Percentiles rank a stretch among this genome's conserved stretches.
Conservation (phyloP, 2,113 vertebrate species). For the Hyaena hyaena region DNA sequence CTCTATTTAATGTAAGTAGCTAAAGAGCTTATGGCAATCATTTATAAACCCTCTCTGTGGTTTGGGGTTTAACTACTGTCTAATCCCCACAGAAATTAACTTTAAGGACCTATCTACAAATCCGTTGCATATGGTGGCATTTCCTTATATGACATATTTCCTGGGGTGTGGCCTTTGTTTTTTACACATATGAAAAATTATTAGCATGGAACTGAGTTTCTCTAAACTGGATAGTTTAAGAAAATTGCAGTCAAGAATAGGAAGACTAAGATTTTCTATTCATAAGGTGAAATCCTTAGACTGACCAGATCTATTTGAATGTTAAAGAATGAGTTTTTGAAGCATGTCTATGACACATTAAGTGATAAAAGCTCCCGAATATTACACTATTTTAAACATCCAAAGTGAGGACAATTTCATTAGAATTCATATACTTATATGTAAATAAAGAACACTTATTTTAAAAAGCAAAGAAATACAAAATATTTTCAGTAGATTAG, state of each 20-base stretch:
- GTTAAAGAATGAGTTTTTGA: not conserved
- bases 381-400: not conserved
- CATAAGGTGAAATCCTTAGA: not conserved
- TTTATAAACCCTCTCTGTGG: conserved; percentile 44
- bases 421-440: not conserved
- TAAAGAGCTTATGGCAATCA: conserved; percentile 50
- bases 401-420: not conserved
- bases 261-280: not conserved
- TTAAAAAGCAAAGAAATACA: conserved; percentile 7
- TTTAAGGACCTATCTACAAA: not conserved
- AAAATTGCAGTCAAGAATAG: not conserved
- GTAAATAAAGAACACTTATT: not conserved
- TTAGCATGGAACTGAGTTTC: not conserved
- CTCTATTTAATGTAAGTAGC: not conserved
- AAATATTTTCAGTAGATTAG: not conserved
- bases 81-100: conserved; percentile 59
- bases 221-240: not conserved
- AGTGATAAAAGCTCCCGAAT: not conserved
- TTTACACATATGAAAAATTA: not conserved
- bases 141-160: not conserved
- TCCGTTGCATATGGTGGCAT: not conserved
- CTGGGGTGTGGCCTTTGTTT: not conserved
- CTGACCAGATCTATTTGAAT: not conserved
- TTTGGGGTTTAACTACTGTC: conserved; percentile 10
- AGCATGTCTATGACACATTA: not conserved